Evolutionary conservation across 2,888 invertebrate genomes (phyloP).

Genomic region (Cephonodes hylas): DNA sequence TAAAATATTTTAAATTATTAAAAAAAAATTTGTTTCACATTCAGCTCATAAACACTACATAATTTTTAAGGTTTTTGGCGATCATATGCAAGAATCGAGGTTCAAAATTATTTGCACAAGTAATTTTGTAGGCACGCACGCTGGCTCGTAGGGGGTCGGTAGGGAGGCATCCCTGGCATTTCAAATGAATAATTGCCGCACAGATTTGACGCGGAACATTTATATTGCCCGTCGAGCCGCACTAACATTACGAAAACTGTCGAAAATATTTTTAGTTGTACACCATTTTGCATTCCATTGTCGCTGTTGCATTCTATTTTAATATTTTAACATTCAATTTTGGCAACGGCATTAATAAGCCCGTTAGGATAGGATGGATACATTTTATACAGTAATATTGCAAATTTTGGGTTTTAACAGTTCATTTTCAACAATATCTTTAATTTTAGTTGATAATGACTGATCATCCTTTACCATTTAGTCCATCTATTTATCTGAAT

Average conservation of each 20-base stretch:
- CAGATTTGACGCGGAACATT: conserved; percentile 74
- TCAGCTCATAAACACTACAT: too few species aligned
- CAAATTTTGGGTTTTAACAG: too few species aligned
- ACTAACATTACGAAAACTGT: conserved; percentile 53
- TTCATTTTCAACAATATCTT: too few species aligned
- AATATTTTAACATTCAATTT: neutral
- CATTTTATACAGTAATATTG: neutral
- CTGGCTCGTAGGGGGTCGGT: conserved; percentile 16
- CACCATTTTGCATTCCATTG: neutral
- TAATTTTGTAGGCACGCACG: conserved; percentile 16
- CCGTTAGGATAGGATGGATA: neutral
- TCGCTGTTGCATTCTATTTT: neutral
- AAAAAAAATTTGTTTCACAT: too few species aligned
- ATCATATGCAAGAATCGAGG: too few species aligned
- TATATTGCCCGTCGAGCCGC: conserved; percentile 67
- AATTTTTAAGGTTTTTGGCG: too few species aligned
- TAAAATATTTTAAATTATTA: too few species aligned
- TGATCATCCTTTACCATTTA: too few species aligned
- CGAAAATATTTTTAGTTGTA: conserved; percentile 34
- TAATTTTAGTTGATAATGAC: too few species aligned
- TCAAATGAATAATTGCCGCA: conserved; percentile 70
- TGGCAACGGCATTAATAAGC: neutral
- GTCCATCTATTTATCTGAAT: too few species aligned
- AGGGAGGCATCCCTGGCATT: conserved; percentile 58
- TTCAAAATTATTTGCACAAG: conserved; percentile 10